Conservation (phyloP, 1,140 invertebrate genomes). For the Drosophila virilis region DNA sequence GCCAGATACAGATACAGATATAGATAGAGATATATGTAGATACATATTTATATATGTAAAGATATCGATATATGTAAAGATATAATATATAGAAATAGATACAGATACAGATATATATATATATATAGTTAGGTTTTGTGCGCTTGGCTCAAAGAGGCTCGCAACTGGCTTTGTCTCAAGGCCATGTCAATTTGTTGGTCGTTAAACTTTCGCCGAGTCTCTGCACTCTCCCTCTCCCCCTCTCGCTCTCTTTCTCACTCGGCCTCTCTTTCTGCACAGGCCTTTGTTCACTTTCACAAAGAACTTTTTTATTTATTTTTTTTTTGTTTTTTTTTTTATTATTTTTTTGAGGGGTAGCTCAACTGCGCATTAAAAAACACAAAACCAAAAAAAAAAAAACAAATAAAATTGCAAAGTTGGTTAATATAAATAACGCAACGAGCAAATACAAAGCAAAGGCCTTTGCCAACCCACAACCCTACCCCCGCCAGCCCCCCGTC, state of each 20-base stretch:
- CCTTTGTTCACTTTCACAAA: slow-evolving; percentile 65
- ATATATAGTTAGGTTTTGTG: neutral
- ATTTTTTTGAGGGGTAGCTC: neutral
- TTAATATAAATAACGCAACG: slow-evolving; percentile 33
- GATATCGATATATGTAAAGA: too few relatives aligned
- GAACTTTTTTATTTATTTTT: slow-evolving; percentile 27
- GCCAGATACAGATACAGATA: too few relatives aligned
- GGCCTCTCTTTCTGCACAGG: neutral
- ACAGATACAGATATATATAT: neutral
- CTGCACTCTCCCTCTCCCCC: neutral
- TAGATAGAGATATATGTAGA: too few relatives aligned
- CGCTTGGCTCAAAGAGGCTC: slow-evolving; percentile 18
- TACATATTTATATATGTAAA: too few relatives aligned
- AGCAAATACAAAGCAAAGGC: neutral
- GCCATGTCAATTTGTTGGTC: slow-evolving; percentile 61
- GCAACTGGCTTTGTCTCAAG: slow-evolving; percentile 65
- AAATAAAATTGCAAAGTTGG: slow-evolving; percentile 19
- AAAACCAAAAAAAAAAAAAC: slow-evolving; percentile 22
- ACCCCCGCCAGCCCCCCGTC: neutral
- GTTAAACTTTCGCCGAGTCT: slow-evolving; percentile 55
- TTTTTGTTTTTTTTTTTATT: too few relatives aligned
- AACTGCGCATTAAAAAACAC: slow-evolving; percentile 59
- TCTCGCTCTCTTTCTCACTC: neutral
- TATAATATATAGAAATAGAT: too few relatives aligned
- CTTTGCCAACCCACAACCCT: neutral